These are phyloP conservation scores for Seriola dumerili DNA, from an alignment of 2,113 vertebrate species.

Conservation along the genomic window DNA sequence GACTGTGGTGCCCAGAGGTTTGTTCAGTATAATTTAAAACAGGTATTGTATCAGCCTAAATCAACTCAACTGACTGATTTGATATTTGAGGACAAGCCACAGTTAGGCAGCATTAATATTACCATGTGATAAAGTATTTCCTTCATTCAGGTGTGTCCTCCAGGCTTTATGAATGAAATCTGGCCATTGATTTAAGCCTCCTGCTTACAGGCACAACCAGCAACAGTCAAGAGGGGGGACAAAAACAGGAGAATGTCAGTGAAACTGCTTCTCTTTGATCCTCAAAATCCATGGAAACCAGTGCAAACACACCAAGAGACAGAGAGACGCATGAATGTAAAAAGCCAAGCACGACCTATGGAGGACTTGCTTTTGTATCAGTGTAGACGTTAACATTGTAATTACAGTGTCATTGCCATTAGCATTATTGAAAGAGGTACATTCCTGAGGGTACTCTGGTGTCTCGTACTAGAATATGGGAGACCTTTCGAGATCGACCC, in stretches of 20 bases:
- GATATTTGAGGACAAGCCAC: conserved; percentile 3
- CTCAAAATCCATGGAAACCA: conserved; percentile 39
- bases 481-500: conserved; percentile 28
- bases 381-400: not conserved
- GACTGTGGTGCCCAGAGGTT: conserved; percentile 42
- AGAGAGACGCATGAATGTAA: not conserved
- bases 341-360: not conserved
- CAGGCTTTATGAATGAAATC: conserved; percentile 68
- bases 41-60: conserved; percentile 12
- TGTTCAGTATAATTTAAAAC: conserved; percentile 40
- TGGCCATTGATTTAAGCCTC: conserved; percentile 1
- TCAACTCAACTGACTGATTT: not conserved
- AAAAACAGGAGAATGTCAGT: conserved; percentile 29
- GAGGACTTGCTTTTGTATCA: not conserved
- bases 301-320: not conserved
- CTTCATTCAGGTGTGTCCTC: conserved; percentile 3
- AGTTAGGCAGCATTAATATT: not conserved
- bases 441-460: conserved; percentile 23
- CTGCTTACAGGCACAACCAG: conserved; percentile 22
- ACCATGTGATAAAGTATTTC: not conserved
- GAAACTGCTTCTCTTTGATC: conserved; percentile 24
- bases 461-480: conserved; percentile 6
- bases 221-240: conserved; percentile 28
- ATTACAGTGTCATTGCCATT: not conserved
- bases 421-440: not conserved